Conservation (phyloP, 2,113 vertebrate species). For the Hiodon tergisus region DNA sequence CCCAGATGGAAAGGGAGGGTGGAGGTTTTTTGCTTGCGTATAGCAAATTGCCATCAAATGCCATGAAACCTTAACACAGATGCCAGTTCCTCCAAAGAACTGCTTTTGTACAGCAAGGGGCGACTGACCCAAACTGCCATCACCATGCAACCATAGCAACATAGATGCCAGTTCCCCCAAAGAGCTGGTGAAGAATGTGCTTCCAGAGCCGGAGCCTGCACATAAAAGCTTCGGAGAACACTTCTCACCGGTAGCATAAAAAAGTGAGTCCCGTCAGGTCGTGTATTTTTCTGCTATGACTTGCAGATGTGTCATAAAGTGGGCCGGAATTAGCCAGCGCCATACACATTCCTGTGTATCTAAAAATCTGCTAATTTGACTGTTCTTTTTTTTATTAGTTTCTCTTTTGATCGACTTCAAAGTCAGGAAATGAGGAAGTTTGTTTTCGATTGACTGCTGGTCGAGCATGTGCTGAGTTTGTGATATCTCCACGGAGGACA, state of each 20-base stretch:
- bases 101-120: not conserved
- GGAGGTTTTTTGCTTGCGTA: too few species aligned
- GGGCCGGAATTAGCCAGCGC: not conserved
- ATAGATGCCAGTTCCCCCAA: not conserved
- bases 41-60: too few species aligned
- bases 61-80: too few species aligned
- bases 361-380: not conserved
- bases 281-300: constrained; percentile 12
- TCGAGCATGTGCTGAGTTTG: not conserved
- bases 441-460: not conserved
- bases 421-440: not conserved
- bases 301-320: constrained; percentile 18
- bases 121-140: not conserved
- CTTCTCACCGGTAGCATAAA: constrained; percentile 37
- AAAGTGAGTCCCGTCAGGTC: constrained; percentile 21
- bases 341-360: not conserved
- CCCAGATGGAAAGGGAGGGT: too few species aligned
- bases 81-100: not conserved
- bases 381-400: constrained; percentile 9
- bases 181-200: not conserved
- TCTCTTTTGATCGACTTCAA: constrained; percentile 9
- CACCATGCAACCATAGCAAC: not conserved
- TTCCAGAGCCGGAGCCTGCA: not conserved
- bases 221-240: not conserved
- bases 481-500: not conserved